Evolutionary conservation across 2,888 invertebrate species (phyloP), one percentile per base, ranked within the genome.

Genomic region (Oscheius onirici): DNA sequence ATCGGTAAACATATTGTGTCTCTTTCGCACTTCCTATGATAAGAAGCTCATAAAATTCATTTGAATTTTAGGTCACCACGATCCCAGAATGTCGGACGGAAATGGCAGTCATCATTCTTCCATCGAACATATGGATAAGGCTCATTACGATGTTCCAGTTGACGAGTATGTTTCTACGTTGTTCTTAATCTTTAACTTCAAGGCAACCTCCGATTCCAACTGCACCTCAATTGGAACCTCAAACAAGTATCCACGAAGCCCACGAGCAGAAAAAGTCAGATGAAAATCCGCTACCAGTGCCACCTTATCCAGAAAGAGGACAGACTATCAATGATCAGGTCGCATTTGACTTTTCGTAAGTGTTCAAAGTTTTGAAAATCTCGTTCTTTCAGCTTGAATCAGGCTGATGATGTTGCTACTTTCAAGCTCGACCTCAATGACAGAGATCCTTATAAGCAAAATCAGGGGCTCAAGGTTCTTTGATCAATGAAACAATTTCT

Each of bases 351-450:
- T 66, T 66, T 41, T 52, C 22, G 66, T 66, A 13, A 6, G 17
- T 17, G 17, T 17, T 52, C 24, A 51, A 51, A 34, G 2, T 26
- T 24, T n/a, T 26, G n/a, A 15, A n/a, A 41, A 11, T 26, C 10
- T 8, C 3, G 3, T 43, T 6, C 11, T 58, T 69, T 58, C 49
- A 69, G 69, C 13, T 20, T 69, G 34, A 44, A 49, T 8, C 69
- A 49, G 17, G 69, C 57, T 6, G 51, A 60, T n/a, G 58, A 24
- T 17, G 69, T 69, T n/a, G 22, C 26, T 15, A n/a, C 41, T 6
- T 11, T 44, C 13, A 57, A 52, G 22, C 69, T 76, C 58, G 54
- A 76, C 24, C 68, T 76, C 49, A 55, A 72, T 24, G 73, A 76
- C 44, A 54, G 76, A 20, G 76, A 76, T 60, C 63, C 63, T 63